Evolutionary conservation across 2,888 invertebrate species (phyloP), one percentile per base, ranked within the genome.

Genomic region (Balanococcus diminutus): DNA sequence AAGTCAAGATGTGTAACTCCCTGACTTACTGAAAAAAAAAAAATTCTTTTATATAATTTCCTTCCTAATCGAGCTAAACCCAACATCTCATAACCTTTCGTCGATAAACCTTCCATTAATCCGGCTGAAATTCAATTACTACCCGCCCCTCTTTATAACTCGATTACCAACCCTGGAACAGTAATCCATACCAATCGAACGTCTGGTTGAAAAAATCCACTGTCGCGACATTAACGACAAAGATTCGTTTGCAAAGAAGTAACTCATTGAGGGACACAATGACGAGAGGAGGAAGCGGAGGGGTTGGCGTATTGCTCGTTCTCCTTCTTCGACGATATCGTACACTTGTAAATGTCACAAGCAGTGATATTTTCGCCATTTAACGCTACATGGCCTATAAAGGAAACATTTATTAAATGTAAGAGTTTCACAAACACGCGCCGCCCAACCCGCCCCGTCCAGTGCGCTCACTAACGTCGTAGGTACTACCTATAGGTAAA

Each of bases 281-380:
- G n/a, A n/a, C 36, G 36, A 36, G 36, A 6, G 8, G 36, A n/a
- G n/a, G n/a, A n/a, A n/a, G n/a, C n/a, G n/a, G n/a, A n/a, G n/a
- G n/a, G 22, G 22, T 56, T 22, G 56, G 56, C 56, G 6, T 22
- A 4, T 1, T 3, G 56, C 8, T 56, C 22, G 14, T 67, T 67
- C 14, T 67, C 28, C 28, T 67, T 19, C 67, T 67, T 67, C 56
- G 56, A 56, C 22, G 67, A 67, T 67, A 67, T 67, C 67, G 67
- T 67, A 67, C 67, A 67, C 67, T 67, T 67, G 67, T 67, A 67
- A 67, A 67, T 67, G 67, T 67, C 67, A 67, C 67, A 28, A 67
- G 67, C 67, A 67, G 67, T 67, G 67, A 67, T 67, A 67, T 67
- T 67, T 67, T 67, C 16, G 67, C 67, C 67, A 67, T 67, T 67